Conservation (phyloP, 2,797 vertebrate species). For the Parauchenoglanis ngamensis region DNA sequence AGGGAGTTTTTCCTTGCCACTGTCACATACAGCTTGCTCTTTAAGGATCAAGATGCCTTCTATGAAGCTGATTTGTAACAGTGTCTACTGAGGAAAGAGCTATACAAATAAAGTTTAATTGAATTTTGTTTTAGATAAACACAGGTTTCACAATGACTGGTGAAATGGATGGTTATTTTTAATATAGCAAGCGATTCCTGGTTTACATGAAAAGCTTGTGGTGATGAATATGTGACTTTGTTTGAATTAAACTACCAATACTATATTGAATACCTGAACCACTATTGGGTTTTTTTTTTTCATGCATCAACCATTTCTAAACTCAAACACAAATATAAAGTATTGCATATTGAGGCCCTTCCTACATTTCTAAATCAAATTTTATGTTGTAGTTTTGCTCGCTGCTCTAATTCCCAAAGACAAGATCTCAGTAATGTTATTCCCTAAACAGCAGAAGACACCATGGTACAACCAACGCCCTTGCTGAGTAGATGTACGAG, state of each 20-base stretch:
- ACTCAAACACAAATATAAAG: background rate
- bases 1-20: background rate
- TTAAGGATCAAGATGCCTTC: background rate
- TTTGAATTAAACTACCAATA: background rate
- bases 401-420: slow-evolving; percentile 37
- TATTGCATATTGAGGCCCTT: background rate
- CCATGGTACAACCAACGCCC: slow-evolving; percentile 41
- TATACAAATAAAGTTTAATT: background rate
- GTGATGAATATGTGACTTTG: background rate
- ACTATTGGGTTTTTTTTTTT: background rate
- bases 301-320: background rate
- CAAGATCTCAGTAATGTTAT: slow-evolving; percentile 42
- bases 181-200: background rate
- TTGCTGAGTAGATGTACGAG: slow-evolving; percentile 48
- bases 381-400: slow-evolving; percentile 5
- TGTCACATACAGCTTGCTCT: background rate
- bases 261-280: background rate
- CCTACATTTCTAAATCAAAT: background rate
- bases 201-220: background rate
- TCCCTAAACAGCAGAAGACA: slow-evolving; percentile 42
- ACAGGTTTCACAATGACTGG: background rate
- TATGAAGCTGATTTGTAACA: background rate
- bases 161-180: background rate
- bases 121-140: background rate
- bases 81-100: background rate